These are phyloP conservation scores for Chrysolina oricalcia DNA, from an alignment of 2,888 invertebrate genomes.

Conservation along the genomic window DNA sequence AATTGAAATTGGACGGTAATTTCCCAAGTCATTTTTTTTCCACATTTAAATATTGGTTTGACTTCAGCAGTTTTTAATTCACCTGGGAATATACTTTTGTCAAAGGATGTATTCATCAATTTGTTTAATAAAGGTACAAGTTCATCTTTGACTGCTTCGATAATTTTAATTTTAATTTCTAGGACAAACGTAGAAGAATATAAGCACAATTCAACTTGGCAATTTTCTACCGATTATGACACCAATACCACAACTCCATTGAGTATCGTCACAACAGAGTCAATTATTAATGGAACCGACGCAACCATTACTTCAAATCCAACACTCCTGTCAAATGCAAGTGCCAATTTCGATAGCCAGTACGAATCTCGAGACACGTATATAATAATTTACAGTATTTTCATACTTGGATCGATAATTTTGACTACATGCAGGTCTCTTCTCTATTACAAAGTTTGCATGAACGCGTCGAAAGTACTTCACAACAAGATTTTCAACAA, in stretches of 20 bases:
- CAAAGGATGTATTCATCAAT: too few relatives aligned
- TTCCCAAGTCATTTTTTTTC: too few relatives aligned
- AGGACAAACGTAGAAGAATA: slow-evolving; percentile 72
- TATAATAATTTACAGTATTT: slow-evolving; percentile 77
- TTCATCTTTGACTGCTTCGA: too few relatives aligned
- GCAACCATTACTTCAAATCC: not conserved
- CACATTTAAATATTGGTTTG: too few relatives aligned
- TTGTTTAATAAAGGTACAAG: too few relatives aligned
- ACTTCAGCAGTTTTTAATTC: too few relatives aligned
- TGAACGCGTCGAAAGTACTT: slow-evolving; percentile 82
- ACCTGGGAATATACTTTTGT: too few relatives aligned
- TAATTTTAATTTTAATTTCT: too few relatives aligned
- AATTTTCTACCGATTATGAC: not conserved
- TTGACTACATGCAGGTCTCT: slow-evolving; percentile 80
- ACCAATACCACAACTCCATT: not conserved
- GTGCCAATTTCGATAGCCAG: not conserved
- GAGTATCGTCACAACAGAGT: not conserved
- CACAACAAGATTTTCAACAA: slow-evolving; percentile 87
- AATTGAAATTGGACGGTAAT: too few relatives aligned
- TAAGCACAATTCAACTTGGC: slow-evolving; percentile 42
- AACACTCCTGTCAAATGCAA: not conserved
- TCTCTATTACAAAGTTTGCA: slow-evolving; percentile 82
- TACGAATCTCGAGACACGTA: slow-evolving; percentile 55
- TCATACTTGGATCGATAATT: slow-evolving; percentile 76
- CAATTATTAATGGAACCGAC: not conserved